Conservation (phyloP, 1,140 invertebrate genomes). For the Heliconius eleuchia region DNA sequence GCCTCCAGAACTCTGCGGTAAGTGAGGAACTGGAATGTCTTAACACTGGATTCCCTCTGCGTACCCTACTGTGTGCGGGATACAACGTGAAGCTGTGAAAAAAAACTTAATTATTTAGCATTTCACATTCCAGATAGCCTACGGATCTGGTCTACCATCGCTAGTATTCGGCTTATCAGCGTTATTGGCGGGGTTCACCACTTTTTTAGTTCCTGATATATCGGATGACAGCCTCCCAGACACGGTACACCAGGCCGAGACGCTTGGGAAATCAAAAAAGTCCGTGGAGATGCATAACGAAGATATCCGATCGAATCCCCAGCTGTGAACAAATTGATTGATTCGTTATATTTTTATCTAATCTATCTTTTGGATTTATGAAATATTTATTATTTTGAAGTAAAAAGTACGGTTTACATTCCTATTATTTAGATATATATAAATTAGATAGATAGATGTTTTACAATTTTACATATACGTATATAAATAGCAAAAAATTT, state of each 20-base stretch:
- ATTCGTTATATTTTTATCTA: slow-evolving; percentile 6
- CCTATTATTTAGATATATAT: no score
- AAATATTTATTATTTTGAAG: background rate
- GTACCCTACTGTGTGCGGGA: no score
- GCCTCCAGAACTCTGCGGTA: no score
- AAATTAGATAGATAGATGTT: background rate
- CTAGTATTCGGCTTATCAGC: slow-evolving; percentile 54
- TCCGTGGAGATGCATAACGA: slow-evolving; percentile 7
- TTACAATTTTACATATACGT: background rate
- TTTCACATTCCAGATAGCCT: slow-evolving; percentile 50
- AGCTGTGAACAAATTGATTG: slow-evolving; percentile 21
- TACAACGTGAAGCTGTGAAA: no score
- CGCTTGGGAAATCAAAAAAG: slow-evolving; percentile 37
- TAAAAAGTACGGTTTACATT: background rate
- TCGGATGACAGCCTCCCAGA: slow-evolving; percentile 59
- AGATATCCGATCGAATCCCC: slow-evolving; percentile 2
- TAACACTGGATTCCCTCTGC: no score
- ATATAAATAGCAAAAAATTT: background rate
- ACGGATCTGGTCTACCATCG: slow-evolving; percentile 60
- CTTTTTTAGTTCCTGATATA: slow-evolving; percentile 59
- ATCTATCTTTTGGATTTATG: background rate
- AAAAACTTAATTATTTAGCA: slow-evolving; percentile 14
- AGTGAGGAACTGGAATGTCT: no score
- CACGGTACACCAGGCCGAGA: slow-evolving; percentile 60
- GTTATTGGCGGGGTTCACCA: slow-evolving; percentile 52